Percentiles rank a stretch among this genome's conserved stretches.
These are phyloP conservation scores for Chloromyia formosa DNA, from an alignment of 2,888 invertebrate genomes.

Conservation along the genomic window DNA sequence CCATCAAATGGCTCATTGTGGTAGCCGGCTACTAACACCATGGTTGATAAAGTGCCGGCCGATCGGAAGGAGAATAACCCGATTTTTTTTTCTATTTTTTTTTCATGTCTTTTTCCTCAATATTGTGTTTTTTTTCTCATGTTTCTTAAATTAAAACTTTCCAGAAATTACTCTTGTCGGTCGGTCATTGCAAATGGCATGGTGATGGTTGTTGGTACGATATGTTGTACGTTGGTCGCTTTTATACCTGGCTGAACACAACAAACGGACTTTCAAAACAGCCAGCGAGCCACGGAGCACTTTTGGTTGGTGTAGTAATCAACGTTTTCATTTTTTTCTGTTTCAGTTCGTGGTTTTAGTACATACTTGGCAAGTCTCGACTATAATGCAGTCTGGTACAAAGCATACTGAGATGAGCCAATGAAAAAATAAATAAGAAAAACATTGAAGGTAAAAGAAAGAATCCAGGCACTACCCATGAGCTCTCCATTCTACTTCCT, in stretches of 20 bases:
- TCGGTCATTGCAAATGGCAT: conserved; percentile 33
- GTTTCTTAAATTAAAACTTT: conserved; percentile 29
- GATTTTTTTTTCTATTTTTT: conserved; percentile 24
- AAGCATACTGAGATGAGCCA: too few species aligned
- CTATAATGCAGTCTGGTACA: neutral
- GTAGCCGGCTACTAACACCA: too few species aligned
- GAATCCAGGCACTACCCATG: neutral
- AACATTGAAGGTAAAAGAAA: conserved; percentile 11
- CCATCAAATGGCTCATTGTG: too few species aligned
- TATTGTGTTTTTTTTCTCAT: too few species aligned
- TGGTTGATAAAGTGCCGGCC: too few species aligned
- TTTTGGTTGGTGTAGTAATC: conserved; percentile 11
- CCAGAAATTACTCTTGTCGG: conserved; percentile 36
- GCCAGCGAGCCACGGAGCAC: neutral
- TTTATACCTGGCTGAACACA: conserved; percentile 39
- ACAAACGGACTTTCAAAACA: conserved; percentile 39
- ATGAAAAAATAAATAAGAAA: neutral
- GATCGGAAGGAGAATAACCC: neutral
- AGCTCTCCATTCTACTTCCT: neutral
- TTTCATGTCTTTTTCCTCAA: neutral
- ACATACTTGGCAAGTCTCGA: conserved; percentile 27
- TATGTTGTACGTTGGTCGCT: conserved; percentile 18
- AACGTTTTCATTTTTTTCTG: conserved; percentile 33
- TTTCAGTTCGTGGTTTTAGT: conserved; percentile 43
- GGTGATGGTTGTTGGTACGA: neutral